phyloP scores from a whole-genome alignment of 2,797 vertebrate genomes.

The Cossypha caffra region DNA sequence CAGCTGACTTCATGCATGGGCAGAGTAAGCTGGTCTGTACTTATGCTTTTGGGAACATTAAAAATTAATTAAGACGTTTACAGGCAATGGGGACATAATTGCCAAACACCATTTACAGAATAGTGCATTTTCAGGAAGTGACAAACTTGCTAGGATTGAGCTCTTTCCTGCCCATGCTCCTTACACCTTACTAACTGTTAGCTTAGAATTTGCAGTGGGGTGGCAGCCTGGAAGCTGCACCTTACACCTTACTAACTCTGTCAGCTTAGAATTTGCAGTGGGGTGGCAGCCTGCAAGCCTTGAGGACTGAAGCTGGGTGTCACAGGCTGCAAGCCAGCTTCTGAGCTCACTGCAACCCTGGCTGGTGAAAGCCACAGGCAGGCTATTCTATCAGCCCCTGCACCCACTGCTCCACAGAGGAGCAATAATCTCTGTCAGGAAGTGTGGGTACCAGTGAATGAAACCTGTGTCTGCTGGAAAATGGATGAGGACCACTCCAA shows the following conservation, averaged over 20 bases:
- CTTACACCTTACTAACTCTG: neutral
- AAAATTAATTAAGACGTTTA: neutral
- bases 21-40: neutral
- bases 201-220: neutral
- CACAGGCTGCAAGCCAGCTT: neutral
- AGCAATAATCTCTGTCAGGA: neutral
- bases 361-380: neutral
- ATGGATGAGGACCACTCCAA: neutral
- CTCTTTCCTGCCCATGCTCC: neutral
- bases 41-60: neutral
- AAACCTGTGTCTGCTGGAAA: neutral
- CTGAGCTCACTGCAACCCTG: neutral
- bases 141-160: neutral
- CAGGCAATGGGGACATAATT: neutral
- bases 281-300: neutral
- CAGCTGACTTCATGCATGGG: neutral
- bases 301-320: neutral
- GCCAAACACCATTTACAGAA: neutral
- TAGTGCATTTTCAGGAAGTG: neutral
- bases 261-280: neutral
- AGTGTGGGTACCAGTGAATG: neutral
- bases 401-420: neutral
- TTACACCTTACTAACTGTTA: neutral
- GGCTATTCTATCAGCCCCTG: neutral
- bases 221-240: neutral